Percentiles rank a stretch among this genome's conserved stretches.
phyloP scores from a whole-genome alignment of 2,888 invertebrate species.

The Meiosimyza platycephala region DNA sequence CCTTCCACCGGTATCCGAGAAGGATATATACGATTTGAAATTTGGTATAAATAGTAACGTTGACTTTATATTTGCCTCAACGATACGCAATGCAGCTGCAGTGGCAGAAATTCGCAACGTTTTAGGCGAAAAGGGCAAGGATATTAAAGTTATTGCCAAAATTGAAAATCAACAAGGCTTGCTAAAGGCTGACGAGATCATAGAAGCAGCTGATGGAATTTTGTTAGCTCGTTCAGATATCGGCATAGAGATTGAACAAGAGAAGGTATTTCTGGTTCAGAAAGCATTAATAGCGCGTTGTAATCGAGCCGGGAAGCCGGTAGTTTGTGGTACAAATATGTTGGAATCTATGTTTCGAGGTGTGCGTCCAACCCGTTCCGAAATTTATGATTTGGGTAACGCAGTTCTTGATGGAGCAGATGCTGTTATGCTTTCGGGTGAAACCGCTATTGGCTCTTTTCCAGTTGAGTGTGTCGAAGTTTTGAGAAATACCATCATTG shows the following conservation, averaged over 20 bases:
- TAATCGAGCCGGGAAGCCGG: conserved; percentile 92
- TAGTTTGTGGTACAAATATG: conserved; percentile 97
- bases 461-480: conserved; percentile 86
- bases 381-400: conserved; percentile 97
- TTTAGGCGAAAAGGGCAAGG: conserved; percentile 86
- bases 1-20: conserved; percentile 94
- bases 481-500: conserved; percentile 90
- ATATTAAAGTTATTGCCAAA: conserved; percentile 95
- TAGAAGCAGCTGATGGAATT: conserved; percentile 91
- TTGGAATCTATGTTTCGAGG: conserved; percentile 96
- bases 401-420: conserved; percentile 96
- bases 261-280: conserved; percentile 95
- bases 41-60: conserved; percentile 86
- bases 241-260: conserved; percentile 95
- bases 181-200: conserved; percentile 90
- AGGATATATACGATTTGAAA: conserved; percentile 87
- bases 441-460: conserved; percentile 96
- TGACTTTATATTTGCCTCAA: conserved; percentile 95
- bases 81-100: conserved; percentile 88
- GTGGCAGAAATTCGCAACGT: conserved; percentile 84
- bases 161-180: conserved; percentile 97
- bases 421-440: conserved; percentile 96
- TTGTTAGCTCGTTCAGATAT: conserved; percentile 97
- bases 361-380: conserved; percentile 92
- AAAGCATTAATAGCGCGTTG: conserved; percentile 96